Evolutionary conservation across 2,113 vertebrate genomes (phyloP).

Genomic region (Saguinus midas): DNA sequence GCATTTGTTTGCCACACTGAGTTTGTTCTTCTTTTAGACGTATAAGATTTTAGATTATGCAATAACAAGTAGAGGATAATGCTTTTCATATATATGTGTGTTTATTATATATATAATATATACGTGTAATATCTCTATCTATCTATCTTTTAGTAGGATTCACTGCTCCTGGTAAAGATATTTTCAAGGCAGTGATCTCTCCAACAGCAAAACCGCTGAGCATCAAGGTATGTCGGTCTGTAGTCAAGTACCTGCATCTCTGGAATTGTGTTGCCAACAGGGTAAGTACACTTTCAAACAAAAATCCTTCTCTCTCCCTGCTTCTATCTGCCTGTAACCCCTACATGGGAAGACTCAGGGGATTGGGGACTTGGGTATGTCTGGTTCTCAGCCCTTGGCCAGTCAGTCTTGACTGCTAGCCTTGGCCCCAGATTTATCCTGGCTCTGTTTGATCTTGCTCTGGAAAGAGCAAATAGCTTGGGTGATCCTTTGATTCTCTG

Average conservation of each 20-base stretch:
- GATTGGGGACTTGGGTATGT: not conserved
- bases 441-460: not conserved
- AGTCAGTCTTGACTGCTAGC: not conserved
- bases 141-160: too few relatives aligned
- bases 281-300: too few relatives aligned
- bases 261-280: too few relatives aligned
- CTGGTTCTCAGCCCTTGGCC: not conserved
- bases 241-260: too few relatives aligned
- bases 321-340: not conserved
- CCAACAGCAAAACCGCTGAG: too few relatives aligned
- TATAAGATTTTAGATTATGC: not conserved
- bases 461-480: not conserved
- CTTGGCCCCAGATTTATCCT: not conserved
- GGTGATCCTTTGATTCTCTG: not conserved
- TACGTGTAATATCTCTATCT: too few relatives aligned
- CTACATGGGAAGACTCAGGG: not conserved
- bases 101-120: too few relatives aligned
- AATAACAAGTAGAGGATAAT: not conserved
- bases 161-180: too few relatives aligned
- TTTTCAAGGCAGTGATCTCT: too few relatives aligned
- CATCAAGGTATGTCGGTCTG: too few relatives aligned
- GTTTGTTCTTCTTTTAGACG: not conserved
- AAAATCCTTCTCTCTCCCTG: not conserved
- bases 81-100: not conserved
- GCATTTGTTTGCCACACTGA: not conserved